phyloP scores from a whole-genome alignment of 1,140 invertebrate species.

The Scaptomyza graminum region DNA sequence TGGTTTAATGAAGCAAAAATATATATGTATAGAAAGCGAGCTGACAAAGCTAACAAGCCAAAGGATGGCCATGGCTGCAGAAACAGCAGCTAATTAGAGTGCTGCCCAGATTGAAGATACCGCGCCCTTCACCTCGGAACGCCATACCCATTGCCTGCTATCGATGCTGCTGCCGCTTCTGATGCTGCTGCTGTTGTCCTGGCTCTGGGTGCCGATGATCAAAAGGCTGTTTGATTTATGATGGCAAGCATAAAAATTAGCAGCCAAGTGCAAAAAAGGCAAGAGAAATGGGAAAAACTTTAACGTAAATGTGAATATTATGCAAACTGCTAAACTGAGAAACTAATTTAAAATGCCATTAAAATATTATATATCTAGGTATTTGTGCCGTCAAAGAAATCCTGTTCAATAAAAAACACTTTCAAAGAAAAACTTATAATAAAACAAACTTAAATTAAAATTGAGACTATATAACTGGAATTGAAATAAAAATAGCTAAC shows the following conservation, averaged over 20 bases:
- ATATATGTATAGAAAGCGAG: slow-evolving; percentile 70
- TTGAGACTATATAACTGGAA: background rate
- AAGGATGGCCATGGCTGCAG: slow-evolving; percentile 48
- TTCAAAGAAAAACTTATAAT: slow-evolving; percentile 4
- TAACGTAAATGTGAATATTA: slow-evolving; percentile 73
- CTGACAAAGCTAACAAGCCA: slow-evolving; percentile 79
- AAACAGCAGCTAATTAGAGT: slow-evolving; percentile 71
- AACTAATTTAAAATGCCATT: slow-evolving; percentile 71
- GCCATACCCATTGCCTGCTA: too few species aligned
- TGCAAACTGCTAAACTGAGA: slow-evolving; percentile 55
- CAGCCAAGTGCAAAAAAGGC: slow-evolving; percentile 29
- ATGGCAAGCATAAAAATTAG: slow-evolving; percentile 73
- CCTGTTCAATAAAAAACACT: background rate
- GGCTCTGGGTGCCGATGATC: slow-evolving; percentile 55
- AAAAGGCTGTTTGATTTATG: slow-evolving; percentile 80
- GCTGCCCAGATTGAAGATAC: slow-evolving; percentile 64
- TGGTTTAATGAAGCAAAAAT: slow-evolving; percentile 83
- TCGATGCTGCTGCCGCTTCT: background rate
- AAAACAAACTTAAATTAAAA: background rate
- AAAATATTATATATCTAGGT: slow-evolving; percentile 23
- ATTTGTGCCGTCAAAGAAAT: slow-evolving; percentile 1
- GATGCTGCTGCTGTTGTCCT: too few species aligned
- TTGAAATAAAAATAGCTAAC: background rate
- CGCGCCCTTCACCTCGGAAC: background rate
- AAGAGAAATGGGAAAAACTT: slow-evolving; percentile 51